Evolutionary conservation across 2,797 vertebrate genomes (phyloP), one percentile per base, ranked within the genome.

Genomic region (Florisuga fusca): DNA sequence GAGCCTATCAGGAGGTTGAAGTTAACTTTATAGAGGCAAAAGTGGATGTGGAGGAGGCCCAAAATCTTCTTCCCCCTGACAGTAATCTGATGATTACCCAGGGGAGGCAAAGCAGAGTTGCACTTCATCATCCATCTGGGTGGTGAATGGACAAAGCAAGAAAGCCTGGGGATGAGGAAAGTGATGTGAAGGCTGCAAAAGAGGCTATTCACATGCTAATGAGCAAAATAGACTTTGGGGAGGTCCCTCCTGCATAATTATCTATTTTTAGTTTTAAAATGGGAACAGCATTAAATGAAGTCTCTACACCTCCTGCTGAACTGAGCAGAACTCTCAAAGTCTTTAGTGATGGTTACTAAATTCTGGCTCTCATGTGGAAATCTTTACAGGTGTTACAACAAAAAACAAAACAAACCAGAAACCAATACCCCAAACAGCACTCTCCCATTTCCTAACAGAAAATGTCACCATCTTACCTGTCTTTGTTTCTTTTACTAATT

Each of bases 391-490:
- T 58, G 5, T 41, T 72, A 36, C 7, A 13, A 53, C 9, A 50
- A 23, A 50, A 50, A 50, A 13, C 1, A 46, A 55, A 27, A 19
- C 46, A 16, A n/a, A 31, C 31, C 46, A 48, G 36, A 21, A 48
- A 14, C 1, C 1, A 31, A 50, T 9, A 12, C 4, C 11, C 6
- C 5, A 57, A 64, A 29, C 8, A 50, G 50, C 9, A 66, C 1
- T 58, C 1, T 1, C 3, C 4, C 10, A 31, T 25, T 41, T 41
- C 7, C 62, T 26, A 33, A 22, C 23, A 54, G 41, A 89, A 81
- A 79, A 43, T 36, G 2, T 72, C 20, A 73, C 8, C 14, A 36
- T 9, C 15, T 41, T 66, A 78, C 33, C 9, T 63, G 3, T 6
- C 3, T 50, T 61, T 48, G 34, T 31, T 68, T 77, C 31, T 77